Evolutionary conservation across 2,888 invertebrate genomes (phyloP).

Genomic region (Rhimphoctona megacephalus): DNA sequence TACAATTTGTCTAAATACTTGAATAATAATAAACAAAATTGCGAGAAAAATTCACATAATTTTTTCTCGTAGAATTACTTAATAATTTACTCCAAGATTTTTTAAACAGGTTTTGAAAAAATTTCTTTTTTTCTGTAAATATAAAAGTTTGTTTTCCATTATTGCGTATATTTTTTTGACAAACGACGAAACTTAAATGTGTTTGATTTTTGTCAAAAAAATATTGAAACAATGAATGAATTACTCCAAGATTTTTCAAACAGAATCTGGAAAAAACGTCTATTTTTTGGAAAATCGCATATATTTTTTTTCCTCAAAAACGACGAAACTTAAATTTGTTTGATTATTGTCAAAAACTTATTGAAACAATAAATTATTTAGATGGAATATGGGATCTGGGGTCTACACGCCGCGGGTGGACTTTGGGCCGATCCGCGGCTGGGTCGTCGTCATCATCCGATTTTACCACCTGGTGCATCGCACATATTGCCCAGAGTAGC

Average conservation of each 20-base stretch:
- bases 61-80: too few species aligned
- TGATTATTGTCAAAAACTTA: not conserved
- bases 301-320: not conserved
- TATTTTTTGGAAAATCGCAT: too few species aligned
- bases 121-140: too few species aligned
- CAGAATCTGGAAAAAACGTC: too few species aligned
- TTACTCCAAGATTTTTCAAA: too few species aligned
- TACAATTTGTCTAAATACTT: too few species aligned
- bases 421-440: slow-evolving; percentile 83
- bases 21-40: too few species aligned
- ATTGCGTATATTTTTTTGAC: not conserved
- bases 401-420: slow-evolving; percentile 82
- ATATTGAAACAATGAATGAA: too few species aligned
- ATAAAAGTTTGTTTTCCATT: not conserved
- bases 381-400: slow-evolving; percentile 85
- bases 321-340: not conserved
- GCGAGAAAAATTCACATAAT: too few species aligned
- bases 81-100: not conserved
- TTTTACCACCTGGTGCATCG: slow-evolving; percentile 78
- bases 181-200: too few species aligned
- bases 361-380: slow-evolving; percentile 57
- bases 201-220: too few species aligned
- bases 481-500: slow-evolving; percentile 79
- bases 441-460: slow-evolving; percentile 81
- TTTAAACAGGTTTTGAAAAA: not conserved